Conservation (phyloP, 2,797 vertebrate species). For the Emys orbicularis region DNA sequence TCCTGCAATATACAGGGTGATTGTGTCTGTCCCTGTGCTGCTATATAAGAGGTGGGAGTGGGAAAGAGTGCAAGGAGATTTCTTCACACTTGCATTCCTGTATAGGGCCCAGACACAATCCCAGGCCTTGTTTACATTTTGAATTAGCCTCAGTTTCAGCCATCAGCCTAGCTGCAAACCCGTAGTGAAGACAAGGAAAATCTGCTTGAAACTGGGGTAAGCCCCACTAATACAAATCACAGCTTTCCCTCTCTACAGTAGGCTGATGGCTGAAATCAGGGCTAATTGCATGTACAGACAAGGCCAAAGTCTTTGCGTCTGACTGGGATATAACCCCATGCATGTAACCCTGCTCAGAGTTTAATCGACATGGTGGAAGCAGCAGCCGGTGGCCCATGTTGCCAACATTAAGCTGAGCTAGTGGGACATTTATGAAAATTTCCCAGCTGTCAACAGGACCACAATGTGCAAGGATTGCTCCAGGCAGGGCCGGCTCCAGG, state of each 20-base stretch:
- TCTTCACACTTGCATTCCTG: background rate
- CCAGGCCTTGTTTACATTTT: accelerated
- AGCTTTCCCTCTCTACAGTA: accelerated
- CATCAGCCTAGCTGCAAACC: accelerated
- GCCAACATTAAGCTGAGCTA: background rate
- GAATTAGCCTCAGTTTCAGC: background rate
- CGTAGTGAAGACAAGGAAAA: accelerated
- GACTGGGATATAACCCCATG: accelerated
- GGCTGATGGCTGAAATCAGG: accelerated
- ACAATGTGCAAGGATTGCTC: accelerated
- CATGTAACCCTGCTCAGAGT: too few species aligned
- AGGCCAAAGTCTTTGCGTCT: background rate
- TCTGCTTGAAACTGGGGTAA: too few species aligned
- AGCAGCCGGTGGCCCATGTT: background rate
- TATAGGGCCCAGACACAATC: background rate
- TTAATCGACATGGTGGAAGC: accelerated
- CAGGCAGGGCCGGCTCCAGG: too few species aligned
- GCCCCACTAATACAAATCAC: accelerated
- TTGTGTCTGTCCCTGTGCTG: background rate
- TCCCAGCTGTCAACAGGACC: background rate
- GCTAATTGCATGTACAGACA: background rate
- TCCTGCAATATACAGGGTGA: background rate
- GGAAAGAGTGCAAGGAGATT: background rate
- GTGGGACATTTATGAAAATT: background rate
- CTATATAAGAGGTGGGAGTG: background rate